These are phyloP conservation scores for Dicerorhinus sumatrensis DNA, from an alignment of 2,113 vertebrate genomes.

Conservation along the genomic window DNA sequence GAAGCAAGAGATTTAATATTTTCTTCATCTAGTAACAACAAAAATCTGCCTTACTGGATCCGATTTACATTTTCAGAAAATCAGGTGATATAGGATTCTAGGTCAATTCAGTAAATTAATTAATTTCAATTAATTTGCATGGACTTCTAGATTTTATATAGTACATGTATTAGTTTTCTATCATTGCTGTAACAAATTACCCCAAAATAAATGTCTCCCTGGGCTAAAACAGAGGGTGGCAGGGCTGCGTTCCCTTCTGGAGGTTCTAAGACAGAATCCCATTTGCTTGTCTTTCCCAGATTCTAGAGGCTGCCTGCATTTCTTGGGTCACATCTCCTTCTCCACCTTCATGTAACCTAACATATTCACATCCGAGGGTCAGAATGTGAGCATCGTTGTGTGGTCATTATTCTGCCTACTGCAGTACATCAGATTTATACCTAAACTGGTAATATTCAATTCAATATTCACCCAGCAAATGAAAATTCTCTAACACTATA, in stretches of 20 bases:
- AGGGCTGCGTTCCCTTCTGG: not conserved
- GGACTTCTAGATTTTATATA: not conserved
- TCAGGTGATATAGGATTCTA: not conserved
- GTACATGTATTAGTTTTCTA: not conserved
- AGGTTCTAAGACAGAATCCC: not conserved
- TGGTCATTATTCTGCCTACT: not conserved
- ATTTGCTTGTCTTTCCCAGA: not conserved
- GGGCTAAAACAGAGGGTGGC: not conserved
- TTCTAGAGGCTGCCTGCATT: not conserved
- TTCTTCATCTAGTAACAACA: constrained; percentile 11
- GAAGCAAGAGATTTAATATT: not conserved
- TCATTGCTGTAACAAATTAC: not conserved
- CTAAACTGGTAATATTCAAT: not conserved
- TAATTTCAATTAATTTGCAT: not conserved
- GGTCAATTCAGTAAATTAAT: not conserved
- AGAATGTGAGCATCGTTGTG: not conserved
- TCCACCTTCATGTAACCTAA: not conserved
- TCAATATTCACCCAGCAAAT: not conserved
- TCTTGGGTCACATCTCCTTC: not conserved
- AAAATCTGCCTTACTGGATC: not conserved
- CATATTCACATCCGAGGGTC: not conserved
- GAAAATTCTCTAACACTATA: not conserved
- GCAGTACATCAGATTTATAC: not conserved
- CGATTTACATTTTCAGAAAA: not conserved
- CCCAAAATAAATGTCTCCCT: not conserved